Base-by-base conservation (phyloP, 2,797 vertebrate genomes). In the Myioborus melanocephalus region DNA sequence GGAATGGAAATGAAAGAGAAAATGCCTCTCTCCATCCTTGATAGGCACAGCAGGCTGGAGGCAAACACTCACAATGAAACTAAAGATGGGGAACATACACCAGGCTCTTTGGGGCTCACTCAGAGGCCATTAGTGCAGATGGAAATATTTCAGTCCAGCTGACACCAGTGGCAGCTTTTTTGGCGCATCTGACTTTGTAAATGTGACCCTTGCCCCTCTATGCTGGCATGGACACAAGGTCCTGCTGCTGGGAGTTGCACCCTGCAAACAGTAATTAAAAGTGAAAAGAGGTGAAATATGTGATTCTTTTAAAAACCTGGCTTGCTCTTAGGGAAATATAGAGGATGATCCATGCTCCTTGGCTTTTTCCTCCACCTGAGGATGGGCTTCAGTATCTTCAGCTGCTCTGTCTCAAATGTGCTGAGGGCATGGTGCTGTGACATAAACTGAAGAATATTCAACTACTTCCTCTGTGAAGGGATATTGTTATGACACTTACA, bases 1-100 rank as follows among this genome's bases (percentile, higher is more conserved):
- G 61, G 69, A 88, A 79, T 50, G 80, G 73, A 73, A 92, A 89
- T 55, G 32, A 92, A 92, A 91, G 59, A 65, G 79, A 85, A 91
- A 81, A 72, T 5, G 1, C 27, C 32, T 87, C 66, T 82, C 39
- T 39, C 20, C 50, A 23, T 28, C 61, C 63, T 88, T 39, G 35
- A 70, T 6, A 81, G 41, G 52, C 72, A 34, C 50, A 76, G 50
- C 63, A 72, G 61, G 59, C 52, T 85, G 57, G 52, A 83, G 41
- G 41, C 23, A 96, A 96, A 56, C 26, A 47, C 22, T 27, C 12
- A 3, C 50, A 43, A 23, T 2, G 49, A 64, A 76, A 64, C 49
- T 71, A 28, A 82, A 85, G 41, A 44, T 77, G 50, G 49, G 43
- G n/a, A 94, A 69, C 27, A 23, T 22, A 44, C 46, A 37, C 16